Conservation (phyloP, 30 jellyfish, hydroid and myxozoan species). For the Pseudorhiza aurosa region DNA sequence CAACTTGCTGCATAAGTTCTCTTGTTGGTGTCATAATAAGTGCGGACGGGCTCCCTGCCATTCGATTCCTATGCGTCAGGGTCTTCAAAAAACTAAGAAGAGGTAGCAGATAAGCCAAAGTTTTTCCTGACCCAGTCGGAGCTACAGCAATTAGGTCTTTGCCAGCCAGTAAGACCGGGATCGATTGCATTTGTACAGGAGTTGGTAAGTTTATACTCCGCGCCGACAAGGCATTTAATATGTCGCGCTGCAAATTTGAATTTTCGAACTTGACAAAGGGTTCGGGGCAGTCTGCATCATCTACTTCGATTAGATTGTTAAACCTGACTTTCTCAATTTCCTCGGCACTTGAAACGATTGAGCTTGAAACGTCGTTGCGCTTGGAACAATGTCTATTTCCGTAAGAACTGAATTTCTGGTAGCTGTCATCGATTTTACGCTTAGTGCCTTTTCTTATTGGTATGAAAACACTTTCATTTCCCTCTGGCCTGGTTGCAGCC, state of each 20-base stretch:
- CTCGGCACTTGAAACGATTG: neutral
- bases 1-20: constrained; percentile 90
- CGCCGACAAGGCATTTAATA: constrained; percentile 4
- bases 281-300: constrained; percentile 64
- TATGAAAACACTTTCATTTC: no score
- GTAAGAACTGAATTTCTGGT: neutral
- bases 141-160: constrained; percentile 81
- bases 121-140: constrained; percentile 96
- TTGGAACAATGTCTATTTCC: neutral
- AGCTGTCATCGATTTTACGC: neutral
- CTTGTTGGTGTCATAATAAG: constrained; percentile 89
- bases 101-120: constrained; percentile 82
- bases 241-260: constrained; percentile 46
- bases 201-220: constrained; percentile 65
- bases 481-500: neutral
- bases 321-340: constrained; percentile 54
- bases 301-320: constrained; percentile 76
- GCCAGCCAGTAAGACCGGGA: constrained; percentile 64
- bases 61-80: neutral
- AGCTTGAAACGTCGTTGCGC: neutral
- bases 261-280: constrained; percentile 70
- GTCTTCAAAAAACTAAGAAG: constrained; percentile 39
- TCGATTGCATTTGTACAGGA: constrained; percentile 93
- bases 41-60: constrained; percentile 37
- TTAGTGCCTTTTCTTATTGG: neutral